phyloP scores from a whole-genome alignment of 2,888 invertebrate species.

The Sinotaia quadrata region DNA sequence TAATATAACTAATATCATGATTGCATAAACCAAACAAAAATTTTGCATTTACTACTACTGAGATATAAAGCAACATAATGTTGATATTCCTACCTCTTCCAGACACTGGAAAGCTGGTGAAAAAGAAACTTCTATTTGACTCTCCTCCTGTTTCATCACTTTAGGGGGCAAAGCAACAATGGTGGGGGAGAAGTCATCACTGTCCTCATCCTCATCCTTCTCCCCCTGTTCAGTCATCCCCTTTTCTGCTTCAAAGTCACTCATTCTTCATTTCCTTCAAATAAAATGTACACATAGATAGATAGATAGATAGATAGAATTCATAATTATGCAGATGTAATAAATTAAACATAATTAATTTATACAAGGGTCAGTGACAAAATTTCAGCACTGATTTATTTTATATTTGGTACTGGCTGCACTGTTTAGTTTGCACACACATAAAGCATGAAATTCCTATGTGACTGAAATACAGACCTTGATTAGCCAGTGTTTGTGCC shows the following conservation, averaged over 20 bases:
- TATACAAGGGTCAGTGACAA: background rate
- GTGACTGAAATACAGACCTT: too few relatives aligned
- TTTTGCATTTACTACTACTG: too few relatives aligned
- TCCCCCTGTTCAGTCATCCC: conserved; percentile 27
- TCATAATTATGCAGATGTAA: background rate
- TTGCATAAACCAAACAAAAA: too few relatives aligned
- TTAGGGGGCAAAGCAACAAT: conserved; percentile 69
- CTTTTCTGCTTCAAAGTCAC: conserved; percentile 24
- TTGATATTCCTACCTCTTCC: conserved; percentile 69
- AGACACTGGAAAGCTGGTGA: conserved; percentile 72
- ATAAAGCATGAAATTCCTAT: too few relatives aligned
- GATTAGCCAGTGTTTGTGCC: too few relatives aligned
- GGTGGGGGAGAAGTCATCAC: conserved; percentile 55
- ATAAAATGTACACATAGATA: too few relatives aligned
- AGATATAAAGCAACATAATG: too few relatives aligned
- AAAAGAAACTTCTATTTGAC: conserved; percentile 70
- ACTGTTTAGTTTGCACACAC: too few relatives aligned
- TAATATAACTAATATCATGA: too few relatives aligned
- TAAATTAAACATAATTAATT: background rate
- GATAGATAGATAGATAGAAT: background rate
- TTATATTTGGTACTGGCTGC: background rate
- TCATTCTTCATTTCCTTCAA: conserved; percentile 23
- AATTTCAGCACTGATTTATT: background rate
- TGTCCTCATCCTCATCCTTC: conserved; percentile 25
- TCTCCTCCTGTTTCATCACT: conserved; percentile 68